phyloP scores from a whole-genome alignment of 2,888 invertebrate genomes.

The Galerucella pusilla region DNA sequence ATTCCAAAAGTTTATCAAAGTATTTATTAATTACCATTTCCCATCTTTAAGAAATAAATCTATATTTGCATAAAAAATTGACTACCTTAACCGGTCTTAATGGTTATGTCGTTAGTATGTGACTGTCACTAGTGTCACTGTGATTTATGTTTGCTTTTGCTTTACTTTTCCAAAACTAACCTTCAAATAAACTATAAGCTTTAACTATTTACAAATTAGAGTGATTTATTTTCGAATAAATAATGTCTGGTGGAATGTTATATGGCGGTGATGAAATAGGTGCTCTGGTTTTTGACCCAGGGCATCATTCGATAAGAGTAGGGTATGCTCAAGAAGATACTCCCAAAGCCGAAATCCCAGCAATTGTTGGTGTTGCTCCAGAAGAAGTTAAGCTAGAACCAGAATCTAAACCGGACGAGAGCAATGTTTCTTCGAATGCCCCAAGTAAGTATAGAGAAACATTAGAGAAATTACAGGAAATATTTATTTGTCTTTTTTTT shows the following conservation, averaged over 20 bases:
- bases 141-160: background rate
- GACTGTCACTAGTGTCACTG: background rate
- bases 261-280: conserved; percentile 99
- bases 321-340: conserved; percentile 98
- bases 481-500: conserved; percentile 40
- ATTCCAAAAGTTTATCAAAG: background rate
- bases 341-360: conserved; percentile 98
- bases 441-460: conserved; percentile 50
- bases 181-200: background rate
- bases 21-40: background rate
- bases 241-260: conserved; percentile 77
- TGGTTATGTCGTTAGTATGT: background rate
- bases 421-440: conserved; percentile 56
- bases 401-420: conserved; percentile 80
- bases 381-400: conserved; percentile 75
- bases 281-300: conserved; percentile 97
- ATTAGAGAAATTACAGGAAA: background rate
- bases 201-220: conserved; percentile 2
- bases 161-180: conserved; percentile 1
- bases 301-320: conserved; percentile 88
- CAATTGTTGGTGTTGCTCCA: conserved; percentile 88
- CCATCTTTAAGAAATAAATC: background rate
- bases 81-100: background rate
- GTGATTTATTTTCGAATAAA: background rate
- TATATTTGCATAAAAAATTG: background rate